Base-by-base conservation (phyloP, 2,888 invertebrate species). In the Lithophane leautieri region DNA sequence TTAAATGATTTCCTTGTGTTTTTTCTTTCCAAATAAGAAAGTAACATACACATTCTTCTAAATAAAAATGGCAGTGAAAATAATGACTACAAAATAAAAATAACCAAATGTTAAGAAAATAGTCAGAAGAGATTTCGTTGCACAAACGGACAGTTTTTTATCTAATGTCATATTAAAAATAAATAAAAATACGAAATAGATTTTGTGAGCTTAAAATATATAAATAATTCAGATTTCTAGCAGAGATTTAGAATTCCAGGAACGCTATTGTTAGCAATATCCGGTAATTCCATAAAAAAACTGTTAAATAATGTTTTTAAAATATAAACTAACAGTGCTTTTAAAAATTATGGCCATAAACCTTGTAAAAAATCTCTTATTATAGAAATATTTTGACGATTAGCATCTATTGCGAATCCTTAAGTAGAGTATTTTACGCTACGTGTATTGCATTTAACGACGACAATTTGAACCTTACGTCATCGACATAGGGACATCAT, bases 351-450 rank as follows among this genome's bases (percentile, higher is more conserved):
- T 84, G 81, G 76, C 60, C 50, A 70, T 62, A 47, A 54, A 25
- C 34, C 14, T 70, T 60, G 68, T 12, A 11, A 50, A 83, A 4
- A 70, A 81, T 69, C 50, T 80, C 72, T 69, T 62, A 68, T 12
- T 19, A 40, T 19, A 54, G 11, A 67, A n/a, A 40, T 60, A 56
- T 61, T 63, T 62, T 62, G n/a, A 72, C 7, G 16, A 34, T 73
- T 71, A 80, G 69, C 75, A 66, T 80, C 72, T 82, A 75, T 75
- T 81, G 73, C 66, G n/a, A 84, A 75, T 67, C 52, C 70, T 61
- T 81, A 76, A 73, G 69, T 67, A 80, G 73, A 78, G 81, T 80
- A 86, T 87, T 87, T 79, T 54, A 70, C 67, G 79, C 83, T 79
- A 73, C 7, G 54, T 1, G 56, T 58, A 42, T 67, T 73, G 65